phyloP scores from a whole-genome alignment of 2,888 invertebrate genomes.

The Arrhopalites spinosus region DNA sequence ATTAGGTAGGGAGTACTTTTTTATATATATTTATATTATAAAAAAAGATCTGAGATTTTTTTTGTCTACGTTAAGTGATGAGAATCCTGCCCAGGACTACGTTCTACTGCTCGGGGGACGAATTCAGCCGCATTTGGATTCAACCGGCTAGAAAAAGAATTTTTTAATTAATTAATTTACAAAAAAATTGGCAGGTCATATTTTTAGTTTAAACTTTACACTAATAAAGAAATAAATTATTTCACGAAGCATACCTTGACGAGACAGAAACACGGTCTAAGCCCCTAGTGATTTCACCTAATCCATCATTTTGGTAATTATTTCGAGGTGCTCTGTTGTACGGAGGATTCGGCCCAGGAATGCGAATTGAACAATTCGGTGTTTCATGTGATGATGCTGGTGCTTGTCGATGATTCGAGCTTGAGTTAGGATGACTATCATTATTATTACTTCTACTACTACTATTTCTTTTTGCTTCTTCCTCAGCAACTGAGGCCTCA shows the following conservation, averaged over 20 bases:
- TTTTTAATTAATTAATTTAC: too few species aligned
- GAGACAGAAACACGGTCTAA: conserved; percentile 46
- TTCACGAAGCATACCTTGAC: too few species aligned
- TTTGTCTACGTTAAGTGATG: conserved; percentile 18
- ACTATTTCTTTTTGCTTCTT: conserved; percentile 40
- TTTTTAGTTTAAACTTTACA: too few species aligned
- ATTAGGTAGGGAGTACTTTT: conserved; percentile 1
- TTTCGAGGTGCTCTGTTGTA: conserved; percentile 22
- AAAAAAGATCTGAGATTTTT: conserved; percentile 21
- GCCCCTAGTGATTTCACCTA: conserved; percentile 48
- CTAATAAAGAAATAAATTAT: too few species aligned
- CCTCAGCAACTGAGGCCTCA: conserved; percentile 68
- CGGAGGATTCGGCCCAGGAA: conserved; percentile 17
- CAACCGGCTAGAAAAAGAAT: conserved; percentile 70
- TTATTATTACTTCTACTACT: conserved; percentile 1
- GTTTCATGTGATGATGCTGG: conserved; percentile 23
- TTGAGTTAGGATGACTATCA: neutral
- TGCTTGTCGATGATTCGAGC: conserved; percentile 10
- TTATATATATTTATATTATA: conserved; percentile 21
- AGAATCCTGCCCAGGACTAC: conserved; percentile 22
- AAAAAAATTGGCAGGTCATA: too few species aligned
- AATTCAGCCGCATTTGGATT: conserved; percentile 87
- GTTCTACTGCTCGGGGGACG: conserved; percentile 65
- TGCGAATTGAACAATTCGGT: conserved; percentile 18
- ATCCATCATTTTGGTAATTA: conserved; percentile 34